Evolutionary conservation across 2,797 vertebrate species (phyloP).

Genomic region (Limosa lapponica): DNA sequence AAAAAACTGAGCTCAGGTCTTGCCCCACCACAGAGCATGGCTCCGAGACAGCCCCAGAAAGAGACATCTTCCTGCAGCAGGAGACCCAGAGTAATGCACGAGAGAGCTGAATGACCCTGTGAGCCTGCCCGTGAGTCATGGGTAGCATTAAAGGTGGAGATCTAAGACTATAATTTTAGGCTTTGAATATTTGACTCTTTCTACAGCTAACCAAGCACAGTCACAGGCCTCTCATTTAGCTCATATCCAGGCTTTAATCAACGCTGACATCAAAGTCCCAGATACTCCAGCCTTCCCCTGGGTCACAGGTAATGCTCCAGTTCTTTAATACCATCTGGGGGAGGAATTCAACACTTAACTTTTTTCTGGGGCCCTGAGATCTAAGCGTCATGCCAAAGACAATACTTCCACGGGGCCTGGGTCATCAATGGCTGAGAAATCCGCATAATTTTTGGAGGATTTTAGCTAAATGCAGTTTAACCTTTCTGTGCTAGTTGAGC

Average conservation of each 20-base stretch:
- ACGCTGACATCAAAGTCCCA: background rate
- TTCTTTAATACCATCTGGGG: background rate
- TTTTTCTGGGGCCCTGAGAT: background rate
- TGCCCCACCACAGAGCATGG: background rate
- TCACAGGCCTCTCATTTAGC: background rate
- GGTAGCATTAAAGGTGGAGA: background rate
- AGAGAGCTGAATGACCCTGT: background rate
- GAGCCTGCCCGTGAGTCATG: background rate
- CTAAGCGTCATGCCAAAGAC: background rate
- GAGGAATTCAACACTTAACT: background rate
- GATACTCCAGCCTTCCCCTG: background rate
- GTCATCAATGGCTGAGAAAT: background rate
- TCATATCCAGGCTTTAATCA: constrained; percentile 25
- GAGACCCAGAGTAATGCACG: background rate
- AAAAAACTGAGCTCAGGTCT: background rate
- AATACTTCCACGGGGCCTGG: background rate
- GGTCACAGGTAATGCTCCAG: background rate
- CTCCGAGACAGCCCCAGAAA: accelerated
- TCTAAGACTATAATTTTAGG: background rate
- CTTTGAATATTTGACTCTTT: background rate
- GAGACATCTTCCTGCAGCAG: background rate
- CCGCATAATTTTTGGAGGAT: background rate
- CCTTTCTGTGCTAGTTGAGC: background rate
- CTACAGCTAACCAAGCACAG: background rate
- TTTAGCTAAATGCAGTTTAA: background rate